A percentile compares a stretch with the other conserved stretches of the same genome.
Conservation (phyloP, 2,113 vertebrate species). For the Corvus cornix region DNA sequence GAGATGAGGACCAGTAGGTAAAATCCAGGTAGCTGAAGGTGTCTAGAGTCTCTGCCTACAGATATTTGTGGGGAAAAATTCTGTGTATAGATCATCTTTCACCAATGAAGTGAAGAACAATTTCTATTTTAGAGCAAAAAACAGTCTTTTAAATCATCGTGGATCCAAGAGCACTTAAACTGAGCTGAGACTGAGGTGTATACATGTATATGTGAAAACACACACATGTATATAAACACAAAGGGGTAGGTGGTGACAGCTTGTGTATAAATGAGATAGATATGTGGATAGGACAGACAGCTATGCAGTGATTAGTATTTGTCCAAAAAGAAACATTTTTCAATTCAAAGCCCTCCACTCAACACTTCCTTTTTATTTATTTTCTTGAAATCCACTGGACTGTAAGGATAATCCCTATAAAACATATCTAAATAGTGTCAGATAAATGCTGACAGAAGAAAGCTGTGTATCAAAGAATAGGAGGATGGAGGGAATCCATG, state of each 20-base stretch:
- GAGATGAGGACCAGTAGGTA: background rate
- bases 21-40: background rate
- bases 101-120: background rate
- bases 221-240: rapidly evolving
- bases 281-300: background rate
- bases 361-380: background rate
- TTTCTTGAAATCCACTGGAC: background rate
- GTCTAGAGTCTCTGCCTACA: background rate
- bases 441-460: background rate
- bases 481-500: background rate
- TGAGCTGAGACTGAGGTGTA: background rate
- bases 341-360: background rate
- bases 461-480: background rate
- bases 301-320: background rate
- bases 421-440: background rate
- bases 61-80: background rate
- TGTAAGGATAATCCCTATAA: background rate
- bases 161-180: background rate
- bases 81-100: background rate
- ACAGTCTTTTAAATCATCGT: background rate
- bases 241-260: background rate
- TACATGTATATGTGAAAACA: rapidly evolving
- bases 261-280: background rate
- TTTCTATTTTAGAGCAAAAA: background rate
- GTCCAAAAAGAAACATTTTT: background rate